These are phyloP conservation scores for Eonycteris spelaea DNA, from an alignment of 2,113 vertebrate genomes.

Conservation along the genomic window DNA sequence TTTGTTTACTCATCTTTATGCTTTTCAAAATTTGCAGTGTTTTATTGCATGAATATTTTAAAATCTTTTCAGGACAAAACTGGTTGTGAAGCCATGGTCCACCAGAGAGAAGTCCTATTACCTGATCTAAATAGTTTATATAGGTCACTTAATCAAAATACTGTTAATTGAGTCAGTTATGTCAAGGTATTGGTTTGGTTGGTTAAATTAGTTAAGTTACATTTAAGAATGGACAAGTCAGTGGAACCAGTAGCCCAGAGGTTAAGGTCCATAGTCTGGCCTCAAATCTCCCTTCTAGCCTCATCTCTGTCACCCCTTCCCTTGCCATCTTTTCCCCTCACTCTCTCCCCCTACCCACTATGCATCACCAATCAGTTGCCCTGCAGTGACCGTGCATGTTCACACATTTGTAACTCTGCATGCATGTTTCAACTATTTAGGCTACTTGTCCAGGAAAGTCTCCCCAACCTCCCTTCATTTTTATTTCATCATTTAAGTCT, in stretches of 20 bases:
- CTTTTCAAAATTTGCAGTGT: background rate
- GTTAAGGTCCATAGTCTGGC: background rate
- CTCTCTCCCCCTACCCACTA: fast-evolving
- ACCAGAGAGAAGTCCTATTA: background rate
- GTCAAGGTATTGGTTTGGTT: background rate
- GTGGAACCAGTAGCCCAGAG: background rate
- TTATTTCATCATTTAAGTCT: background rate
- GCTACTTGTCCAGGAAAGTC: background rate
- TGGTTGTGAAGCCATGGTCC: background rate
- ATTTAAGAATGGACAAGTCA: background rate
- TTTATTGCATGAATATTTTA: background rate
- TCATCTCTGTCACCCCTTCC: background rate
- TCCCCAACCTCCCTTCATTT: background rate
- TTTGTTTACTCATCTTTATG: background rate
- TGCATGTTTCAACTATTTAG: background rate
- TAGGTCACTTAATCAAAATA: background rate
- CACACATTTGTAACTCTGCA: background rate
- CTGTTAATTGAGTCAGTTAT: background rate
- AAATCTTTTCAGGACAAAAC: background rate
- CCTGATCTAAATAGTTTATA: background rate
- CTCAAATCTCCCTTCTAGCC: background rate
- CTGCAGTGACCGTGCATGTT: background rate
- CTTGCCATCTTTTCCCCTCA: background rate
- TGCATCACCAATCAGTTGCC: background rate
- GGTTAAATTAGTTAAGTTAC: background rate